phyloP scores from a whole-genome alignment of 2,113 vertebrate species.

The Elgaria multicarinata region DNA sequence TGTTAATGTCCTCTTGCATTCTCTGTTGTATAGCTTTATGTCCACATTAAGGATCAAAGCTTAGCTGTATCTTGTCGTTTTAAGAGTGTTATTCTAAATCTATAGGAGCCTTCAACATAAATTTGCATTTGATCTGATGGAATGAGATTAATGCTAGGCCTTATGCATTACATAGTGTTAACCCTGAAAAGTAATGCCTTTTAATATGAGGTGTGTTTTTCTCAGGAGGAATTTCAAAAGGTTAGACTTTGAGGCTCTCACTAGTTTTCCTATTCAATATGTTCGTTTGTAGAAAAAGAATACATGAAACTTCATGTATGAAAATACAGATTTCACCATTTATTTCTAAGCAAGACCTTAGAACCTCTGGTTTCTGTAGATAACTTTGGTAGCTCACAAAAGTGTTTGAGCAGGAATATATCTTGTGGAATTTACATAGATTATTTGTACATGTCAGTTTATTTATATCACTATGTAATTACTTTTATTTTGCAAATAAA shows the following conservation, averaged over 20 bases:
- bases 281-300: conserved; percentile 17
- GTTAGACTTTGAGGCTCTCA: conserved; percentile 25
- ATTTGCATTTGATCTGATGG: conserved; percentile 51
- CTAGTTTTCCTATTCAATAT: conserved; percentile 37
- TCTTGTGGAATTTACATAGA: conserved; percentile 58
- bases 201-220: conserved; percentile 15
- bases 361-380: conserved; percentile 44
- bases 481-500: conserved; percentile 76
- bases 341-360: conserved; percentile 60
- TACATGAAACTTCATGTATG: conserved; percentile 7
- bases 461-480: conserved; percentile 74
- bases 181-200: conserved; percentile 33
- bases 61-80: conserved; percentile 54
- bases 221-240: conserved; percentile 8
- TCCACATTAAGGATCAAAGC: conserved; percentile 38
- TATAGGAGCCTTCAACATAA: conserved; percentile 55
- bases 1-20: conserved; percentile 64
- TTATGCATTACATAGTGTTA: conserved; percentile 39
- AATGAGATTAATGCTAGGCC: conserved; percentile 49
- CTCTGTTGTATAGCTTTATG: conserved; percentile 61
- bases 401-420: conserved; percentile 57
- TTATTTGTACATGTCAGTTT: conserved; percentile 70
- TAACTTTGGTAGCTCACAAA: conserved; percentile 51
- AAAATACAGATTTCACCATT: conserved; percentile 19
- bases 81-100: conserved; percentile 50